Conservation (phyloP, 2,797 vertebrate species). For the Micropoecilia bifurca region DNA sequence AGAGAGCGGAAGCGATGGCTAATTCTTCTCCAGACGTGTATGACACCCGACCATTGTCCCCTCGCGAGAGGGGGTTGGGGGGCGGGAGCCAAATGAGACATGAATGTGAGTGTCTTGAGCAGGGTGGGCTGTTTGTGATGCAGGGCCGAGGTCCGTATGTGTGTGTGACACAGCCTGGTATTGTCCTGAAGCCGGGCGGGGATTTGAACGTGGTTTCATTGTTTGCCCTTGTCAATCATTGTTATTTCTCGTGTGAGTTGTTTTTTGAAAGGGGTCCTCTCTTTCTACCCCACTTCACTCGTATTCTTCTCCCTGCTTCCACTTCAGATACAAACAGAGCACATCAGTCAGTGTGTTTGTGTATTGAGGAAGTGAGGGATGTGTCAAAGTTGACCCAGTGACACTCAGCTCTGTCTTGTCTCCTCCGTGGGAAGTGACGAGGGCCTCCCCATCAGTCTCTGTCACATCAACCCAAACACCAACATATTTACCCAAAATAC, state of each 20-base stretch:
- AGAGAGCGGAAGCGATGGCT: slow-evolving; percentile 80
- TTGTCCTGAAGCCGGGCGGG: slow-evolving; percentile 61
- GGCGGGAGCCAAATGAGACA: slow-evolving; percentile 34
- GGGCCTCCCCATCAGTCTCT: slow-evolving; percentile 35
- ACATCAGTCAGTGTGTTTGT: slow-evolving; percentile 26
- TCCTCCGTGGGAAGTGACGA: slow-evolving; percentile 66
- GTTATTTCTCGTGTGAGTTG: slow-evolving; percentile 48
- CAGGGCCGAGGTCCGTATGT: slow-evolving; percentile 36
- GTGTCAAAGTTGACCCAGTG: slow-evolving; percentile 72
- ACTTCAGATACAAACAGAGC: slow-evolving; percentile 21
- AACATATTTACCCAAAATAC: neutral
- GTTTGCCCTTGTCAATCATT: slow-evolving; percentile 54
- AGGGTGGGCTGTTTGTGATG: slow-evolving; percentile 49
- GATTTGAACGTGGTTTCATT: slow-evolving; percentile 56
- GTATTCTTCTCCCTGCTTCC: slow-evolving; percentile 42
- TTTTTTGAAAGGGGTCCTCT: slow-evolving; percentile 46
- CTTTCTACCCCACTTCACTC: slow-evolving; percentile 46
- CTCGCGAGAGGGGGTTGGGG: slow-evolving; percentile 7
- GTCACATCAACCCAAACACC: slow-evolving; percentile 29
- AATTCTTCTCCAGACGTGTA: slow-evolving; percentile 81
- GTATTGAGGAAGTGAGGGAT: slow-evolving; percentile 71
- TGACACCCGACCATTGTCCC: slow-evolving; percentile 80
- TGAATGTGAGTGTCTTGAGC: slow-evolving; percentile 52
- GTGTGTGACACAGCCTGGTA: slow-evolving; percentile 47
- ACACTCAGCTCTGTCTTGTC: slow-evolving; percentile 66